phyloP scores from a whole-genome alignment of 2,888 invertebrate species.

The Tenodera sinensis region DNA sequence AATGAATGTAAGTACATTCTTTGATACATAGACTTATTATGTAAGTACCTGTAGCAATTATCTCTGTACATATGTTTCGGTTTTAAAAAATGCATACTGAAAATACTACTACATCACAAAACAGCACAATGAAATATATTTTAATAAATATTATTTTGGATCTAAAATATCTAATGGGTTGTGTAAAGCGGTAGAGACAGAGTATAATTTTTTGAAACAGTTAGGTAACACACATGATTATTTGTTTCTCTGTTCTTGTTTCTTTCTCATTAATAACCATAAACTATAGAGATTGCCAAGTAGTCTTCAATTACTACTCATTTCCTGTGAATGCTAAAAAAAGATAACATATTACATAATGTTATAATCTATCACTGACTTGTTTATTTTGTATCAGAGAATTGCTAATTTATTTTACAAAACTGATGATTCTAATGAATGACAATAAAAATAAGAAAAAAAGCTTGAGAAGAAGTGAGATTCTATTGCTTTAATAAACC shows the following conservation, averaged over 20 bases:
- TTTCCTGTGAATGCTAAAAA: background rate
- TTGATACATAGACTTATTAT: too few species aligned
- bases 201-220: too few species aligned
- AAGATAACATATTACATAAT: background rate
- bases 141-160: too few species aligned
- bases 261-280: background rate
- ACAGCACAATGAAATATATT: too few species aligned
- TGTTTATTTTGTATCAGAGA: background rate
- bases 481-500: background rate
- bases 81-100: too few species aligned
- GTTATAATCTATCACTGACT: background rate
- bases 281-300: background rate
- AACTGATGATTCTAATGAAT: too few species aligned
- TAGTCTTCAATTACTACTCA: background rate
- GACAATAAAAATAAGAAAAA: background rate
- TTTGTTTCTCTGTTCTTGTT: background rate
- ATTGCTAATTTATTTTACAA: background rate
- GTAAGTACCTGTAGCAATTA: too few species aligned
- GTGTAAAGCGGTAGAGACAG: too few species aligned
- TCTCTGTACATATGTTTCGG: too few species aligned
- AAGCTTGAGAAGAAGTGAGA: background rate
- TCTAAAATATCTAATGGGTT: too few species aligned
- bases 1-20: too few species aligned
- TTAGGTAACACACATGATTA: background rate
- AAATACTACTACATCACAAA: too few species aligned